Conservation (phyloP, 2,797 vertebrate species). For the Apogon talboti region DNA sequence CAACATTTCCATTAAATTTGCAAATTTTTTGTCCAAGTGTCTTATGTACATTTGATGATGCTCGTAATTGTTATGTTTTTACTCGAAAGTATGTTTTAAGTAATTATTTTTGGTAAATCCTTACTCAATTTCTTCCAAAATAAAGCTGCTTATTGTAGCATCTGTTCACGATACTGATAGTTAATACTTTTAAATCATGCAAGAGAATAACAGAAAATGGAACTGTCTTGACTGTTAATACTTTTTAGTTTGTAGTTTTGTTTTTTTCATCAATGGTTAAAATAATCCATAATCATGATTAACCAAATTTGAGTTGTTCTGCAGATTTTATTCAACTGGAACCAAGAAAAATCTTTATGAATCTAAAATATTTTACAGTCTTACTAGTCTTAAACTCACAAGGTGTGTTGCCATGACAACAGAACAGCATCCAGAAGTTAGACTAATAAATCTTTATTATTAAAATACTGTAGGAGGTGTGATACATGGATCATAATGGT, state of each 20-base stretch:
- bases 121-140: conserved; percentile 10
- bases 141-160: conserved; percentile 11
- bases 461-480: conserved; percentile 74
- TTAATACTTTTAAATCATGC: background rate
- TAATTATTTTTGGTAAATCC: conserved; percentile 12
- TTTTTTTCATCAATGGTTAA: no score
- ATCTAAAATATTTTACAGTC: no score
- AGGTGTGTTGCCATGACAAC: conserved; percentile 2
- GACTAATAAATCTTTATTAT: conserved; percentile 76
- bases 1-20: background rate
- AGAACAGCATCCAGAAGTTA: conserved; percentile 27
- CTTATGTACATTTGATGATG: conserved; percentile 16
- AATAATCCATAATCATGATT: no score
- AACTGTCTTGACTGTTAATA: background rate
- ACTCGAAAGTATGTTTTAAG: conserved; percentile 17
- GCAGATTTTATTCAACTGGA: no score
- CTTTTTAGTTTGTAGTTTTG: no score
- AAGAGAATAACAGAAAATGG: background rate
- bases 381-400: background rate
- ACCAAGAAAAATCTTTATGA: no score
- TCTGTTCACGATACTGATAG: background rate
- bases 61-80: conserved; percentile 9
- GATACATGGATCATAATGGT: conserved; percentile 65
- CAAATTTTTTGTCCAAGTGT: background rate
- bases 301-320: no score